These are phyloP conservation scores for Tetramorium bicarinatum DNA, from an alignment of 2,888 invertebrate species.

Conservation along the genomic window DNA sequence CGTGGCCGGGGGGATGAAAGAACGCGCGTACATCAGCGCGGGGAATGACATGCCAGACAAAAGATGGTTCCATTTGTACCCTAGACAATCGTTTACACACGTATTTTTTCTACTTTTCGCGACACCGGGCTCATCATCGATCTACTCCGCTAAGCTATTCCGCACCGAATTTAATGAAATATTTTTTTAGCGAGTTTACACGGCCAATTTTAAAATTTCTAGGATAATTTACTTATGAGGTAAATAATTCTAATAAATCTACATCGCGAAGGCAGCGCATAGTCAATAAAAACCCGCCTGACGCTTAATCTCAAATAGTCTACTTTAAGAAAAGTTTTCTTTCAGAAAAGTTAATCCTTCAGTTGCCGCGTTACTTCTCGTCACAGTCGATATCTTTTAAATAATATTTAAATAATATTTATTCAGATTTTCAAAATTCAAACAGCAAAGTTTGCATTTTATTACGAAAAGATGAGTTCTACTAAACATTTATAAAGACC, in stretches of 20 bases:
- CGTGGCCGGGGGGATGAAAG: conserved; percentile 35
- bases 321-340: neutral
- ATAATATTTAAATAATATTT: too few species aligned
- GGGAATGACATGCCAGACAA: conserved; percentile 32
- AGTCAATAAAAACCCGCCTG: neutral
- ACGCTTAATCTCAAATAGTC: conserved; percentile 4
- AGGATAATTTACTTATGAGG: neutral
- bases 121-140: conserved; percentile 4
- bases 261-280: neutral
- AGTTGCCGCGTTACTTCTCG: too few species aligned
- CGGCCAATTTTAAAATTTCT: neutral
- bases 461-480: too few species aligned
- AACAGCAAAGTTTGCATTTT: too few species aligned
- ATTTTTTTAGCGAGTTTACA: neutral
- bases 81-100: conserved; percentile 52
- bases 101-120: conserved; percentile 26
- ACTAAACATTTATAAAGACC: too few species aligned
- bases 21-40: conserved; percentile 42
- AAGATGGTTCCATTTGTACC: conserved; percentile 60
- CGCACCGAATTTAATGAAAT: neutral
- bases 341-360: neutral
- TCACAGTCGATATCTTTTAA: too few species aligned
- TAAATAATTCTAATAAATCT: neutral
- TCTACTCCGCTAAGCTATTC: neutral
- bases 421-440: too few species aligned